Base-by-base conservation (phyloP, 35 echinoderm and acorn worm genomes). In the Chiridota heheva region DNA sequence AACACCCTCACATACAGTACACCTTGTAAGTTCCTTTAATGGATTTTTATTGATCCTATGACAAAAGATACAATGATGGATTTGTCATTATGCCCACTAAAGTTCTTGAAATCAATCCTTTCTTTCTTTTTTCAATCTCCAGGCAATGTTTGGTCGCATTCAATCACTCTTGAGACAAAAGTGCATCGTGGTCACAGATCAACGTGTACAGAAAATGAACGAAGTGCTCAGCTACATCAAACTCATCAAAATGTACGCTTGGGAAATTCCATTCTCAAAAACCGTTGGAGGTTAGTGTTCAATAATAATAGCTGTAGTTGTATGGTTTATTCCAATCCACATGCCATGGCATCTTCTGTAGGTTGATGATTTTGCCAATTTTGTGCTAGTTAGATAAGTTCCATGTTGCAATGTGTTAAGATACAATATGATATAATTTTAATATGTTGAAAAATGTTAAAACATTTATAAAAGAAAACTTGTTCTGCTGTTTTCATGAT, bases 221-320 rank as follows among this genome's bases (percentile, higher is more conserved):
- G 93, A 96, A 43, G 83, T 96, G 13, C 72, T 96, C 12, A 96
- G 76, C 0, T 91, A 78, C 40, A 84, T 96, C 40, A 96, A 96
- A 64, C 88, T 96, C 12, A 91, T 96, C 69, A 96, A 96, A 80
- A 96, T 96, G 93, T 96, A 96, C 42, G 93, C 93, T 13, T 96
- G 93, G 93, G 93, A 96, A 55, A 78, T 83, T 18, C 93, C 93
- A 63, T 96, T 96, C 72, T 90, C 93, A 5, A 90, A 96, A 80
- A 71, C 81, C 29, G 72, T 96, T 0, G 39, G 78, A 77, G 88
- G 93, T 96, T 56, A 45, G 63, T 26, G 25, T 27, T 8, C 44
- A 24, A 2, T 48, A 40, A 36, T 38, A 38, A 38, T 40, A 16
- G 35, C 35, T 70, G 42, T 24, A 0, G 16, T 1, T 24, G 7